Base-by-base conservation (phyloP, 1,140 invertebrate genomes). In the Drosophila chauvacae region DNA sequence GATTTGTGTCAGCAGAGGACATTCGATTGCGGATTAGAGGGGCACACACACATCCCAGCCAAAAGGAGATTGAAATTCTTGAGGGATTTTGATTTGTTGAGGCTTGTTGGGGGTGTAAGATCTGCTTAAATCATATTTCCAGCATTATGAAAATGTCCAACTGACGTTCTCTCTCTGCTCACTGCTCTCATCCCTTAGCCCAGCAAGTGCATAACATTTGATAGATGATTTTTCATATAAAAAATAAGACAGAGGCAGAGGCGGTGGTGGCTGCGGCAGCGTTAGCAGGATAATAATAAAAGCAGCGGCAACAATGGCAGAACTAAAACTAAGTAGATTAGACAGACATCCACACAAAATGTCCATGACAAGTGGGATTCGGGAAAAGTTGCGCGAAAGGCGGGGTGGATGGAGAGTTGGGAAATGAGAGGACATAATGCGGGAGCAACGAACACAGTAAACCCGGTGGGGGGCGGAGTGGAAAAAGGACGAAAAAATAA, bases 1-100 rank as follows among this genome's bases (percentile, higher is more conserved):
- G 72, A 87, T 87, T 81, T 88, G 76, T 88, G 63, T 80, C 71
- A 68, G 80, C 83, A 72, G 20, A 59, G 71, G 55, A 72, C 70
- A 73, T 72, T 73, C 70, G 68, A 60, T 73, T 60, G 70, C 44
- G 66, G 45, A 72, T 73, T 73, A 72, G 30, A 59, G 57, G 63
- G 7, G 18, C 11, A 20, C 18, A 33, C 9, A 48, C 18, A 39
- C 44, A 20, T 9, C 45, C 16, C n/a, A 11, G 44, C 35, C 20
- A 28, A 35, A 18, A 28, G 62, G 39, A 55, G 63, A 70, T 70
- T 55, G 66, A 70, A 69, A 45, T 47, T 68, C 63, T 30, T 68
- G 39, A 20, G 39, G 41, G 39, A 45, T 68, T 70, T 55, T 68
- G 66, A 70, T 70, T 70, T 70, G 66, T 68, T 23, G 39, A 44